These are phyloP conservation scores for Saxidomus purpurata DNA, from an alignment of 1,140 invertebrate genomes.

Conservation along the genomic window DNA sequence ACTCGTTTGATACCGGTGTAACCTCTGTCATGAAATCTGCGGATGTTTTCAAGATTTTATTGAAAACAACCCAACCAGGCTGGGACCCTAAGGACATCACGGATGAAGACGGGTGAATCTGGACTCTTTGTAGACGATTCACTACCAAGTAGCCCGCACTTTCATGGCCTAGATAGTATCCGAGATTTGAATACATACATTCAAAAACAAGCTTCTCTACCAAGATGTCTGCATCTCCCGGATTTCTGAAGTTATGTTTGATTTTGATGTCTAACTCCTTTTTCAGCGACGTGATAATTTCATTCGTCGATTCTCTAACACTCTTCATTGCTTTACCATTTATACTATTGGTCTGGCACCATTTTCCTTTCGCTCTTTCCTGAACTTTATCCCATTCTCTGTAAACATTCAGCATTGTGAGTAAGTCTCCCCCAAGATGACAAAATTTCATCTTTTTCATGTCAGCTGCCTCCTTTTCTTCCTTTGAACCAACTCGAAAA, in stretches of 20 bases:
- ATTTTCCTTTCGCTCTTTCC: constrained; percentile 75
- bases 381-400: constrained; percentile 85
- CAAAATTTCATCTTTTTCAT: constrained; percentile 90
- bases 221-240: constrained; percentile 29
- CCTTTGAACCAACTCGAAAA: constrained; percentile 82
- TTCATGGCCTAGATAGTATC: constrained; percentile 77
- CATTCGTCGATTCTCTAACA: constrained; percentile 76
- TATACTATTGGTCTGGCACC: constrained; percentile 81
- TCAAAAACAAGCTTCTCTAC: constrained; percentile 75
- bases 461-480: constrained; percentile 90
- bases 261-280: constrained; percentile 73
- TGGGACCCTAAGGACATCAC: constrained; percentile 66
- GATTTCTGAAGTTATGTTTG: constrained; percentile 66
- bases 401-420: constrained; percentile 97
- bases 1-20: constrained; percentile 74
- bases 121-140: constrained; percentile 68
- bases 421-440: constrained; percentile 95
- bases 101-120: constrained; percentile 81
- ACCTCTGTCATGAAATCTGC: constrained; percentile 80
- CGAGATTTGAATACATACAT: constrained; percentile 69
- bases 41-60: constrained; percentile 76
- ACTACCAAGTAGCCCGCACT: constrained; percentile 77
- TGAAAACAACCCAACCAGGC: constrained; percentile 79
- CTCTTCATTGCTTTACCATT: constrained; percentile 79
- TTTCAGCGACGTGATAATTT: constrained; percentile 73